Percentiles rank a stretch among this genome's conserved stretches.
These are phyloP conservation scores for Blomia tropicalis DNA, from an alignment of 2,888 invertebrate species.

Conservation along the genomic window DNA sequence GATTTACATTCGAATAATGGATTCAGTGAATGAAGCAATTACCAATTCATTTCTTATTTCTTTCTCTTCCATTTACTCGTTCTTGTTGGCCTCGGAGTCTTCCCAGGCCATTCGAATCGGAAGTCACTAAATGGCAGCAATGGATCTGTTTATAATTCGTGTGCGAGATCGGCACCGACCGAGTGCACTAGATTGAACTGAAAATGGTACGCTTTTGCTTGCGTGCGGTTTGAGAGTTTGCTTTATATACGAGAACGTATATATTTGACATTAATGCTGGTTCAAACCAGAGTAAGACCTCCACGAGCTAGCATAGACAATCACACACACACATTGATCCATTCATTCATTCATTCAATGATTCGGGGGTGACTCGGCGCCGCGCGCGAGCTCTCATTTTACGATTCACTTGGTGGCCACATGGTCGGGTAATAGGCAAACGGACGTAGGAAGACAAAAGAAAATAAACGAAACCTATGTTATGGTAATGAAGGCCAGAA, in stretches of 20 bases:
- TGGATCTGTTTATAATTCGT: constrained; percentile 10
- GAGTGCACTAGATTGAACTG: neutral
- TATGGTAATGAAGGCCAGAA: constrained; percentile 4
- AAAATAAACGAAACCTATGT: constrained; percentile 14
- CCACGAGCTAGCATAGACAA: neutral
- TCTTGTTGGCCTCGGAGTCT: no score
- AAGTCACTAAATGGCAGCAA: constrained; percentile 13
- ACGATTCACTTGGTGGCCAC: constrained; percentile 4
- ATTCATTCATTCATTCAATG: no score
- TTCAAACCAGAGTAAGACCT: neutral
- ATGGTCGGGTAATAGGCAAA: neutral
- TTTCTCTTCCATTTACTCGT: no score
- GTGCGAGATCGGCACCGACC: neutral
- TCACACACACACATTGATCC: neutral
- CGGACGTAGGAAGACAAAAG: neutral
- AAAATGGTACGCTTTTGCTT: neutral
- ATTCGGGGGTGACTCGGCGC: no score
- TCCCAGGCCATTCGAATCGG: constrained; percentile 12
- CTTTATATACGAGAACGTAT: neutral
- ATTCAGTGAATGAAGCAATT: neutral
- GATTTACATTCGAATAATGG: constrained; percentile 11
- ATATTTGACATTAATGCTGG: constrained; percentile 8
- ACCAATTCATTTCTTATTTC: no score
- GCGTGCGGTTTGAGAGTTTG: constrained; percentile 3
- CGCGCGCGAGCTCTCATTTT: neutral